A percentile compares a stretch with the other conserved stretches of the same genome.
Evolutionary conservation across 2,113 vertebrate genomes (phyloP).

Genomic region (Apteryx mantelli): DNA sequence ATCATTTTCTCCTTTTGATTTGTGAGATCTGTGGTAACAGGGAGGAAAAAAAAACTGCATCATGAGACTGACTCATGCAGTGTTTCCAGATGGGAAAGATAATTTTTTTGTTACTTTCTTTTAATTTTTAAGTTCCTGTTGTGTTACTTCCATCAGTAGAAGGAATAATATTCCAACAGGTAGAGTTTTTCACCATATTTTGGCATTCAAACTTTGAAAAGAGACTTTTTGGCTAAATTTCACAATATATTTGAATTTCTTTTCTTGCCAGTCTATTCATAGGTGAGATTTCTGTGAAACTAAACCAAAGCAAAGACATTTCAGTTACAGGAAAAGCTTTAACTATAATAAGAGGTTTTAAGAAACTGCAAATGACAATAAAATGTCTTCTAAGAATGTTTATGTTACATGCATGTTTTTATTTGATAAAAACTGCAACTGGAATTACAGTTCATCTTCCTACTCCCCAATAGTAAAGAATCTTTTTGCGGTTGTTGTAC

Average conservation of each 20-base stretch:
- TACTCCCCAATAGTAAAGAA: not conserved
- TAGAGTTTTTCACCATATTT: not conserved
- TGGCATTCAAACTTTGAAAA: too few relatives aligned
- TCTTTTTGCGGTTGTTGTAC: too few relatives aligned
- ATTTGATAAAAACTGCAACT: not conserved
- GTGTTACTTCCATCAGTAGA: not conserved
- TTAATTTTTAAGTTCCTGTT: not conserved
- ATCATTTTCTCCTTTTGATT: not conserved
- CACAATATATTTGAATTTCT: not conserved
- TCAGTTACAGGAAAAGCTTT: not conserved
- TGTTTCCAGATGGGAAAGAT: not conserved
- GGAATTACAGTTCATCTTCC: not conserved
- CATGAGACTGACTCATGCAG: not conserved
- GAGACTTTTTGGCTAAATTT: not conserved
- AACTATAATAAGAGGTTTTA: not conserved
- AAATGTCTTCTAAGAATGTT: not conserved
- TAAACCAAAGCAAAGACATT: not conserved
- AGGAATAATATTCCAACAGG: not conserved
- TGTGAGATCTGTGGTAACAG: not conserved
- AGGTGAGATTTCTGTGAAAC: slow-evolving; percentile 17
- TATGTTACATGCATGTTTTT: not conserved
- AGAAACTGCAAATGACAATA: not conserved
- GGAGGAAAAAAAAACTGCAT: not conserved
- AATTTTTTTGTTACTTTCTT: not conserved
- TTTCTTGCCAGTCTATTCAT: not conserved